phyloP scores from a whole-genome alignment of 2,888 invertebrate species.

The Acheta domesticus region DNA sequence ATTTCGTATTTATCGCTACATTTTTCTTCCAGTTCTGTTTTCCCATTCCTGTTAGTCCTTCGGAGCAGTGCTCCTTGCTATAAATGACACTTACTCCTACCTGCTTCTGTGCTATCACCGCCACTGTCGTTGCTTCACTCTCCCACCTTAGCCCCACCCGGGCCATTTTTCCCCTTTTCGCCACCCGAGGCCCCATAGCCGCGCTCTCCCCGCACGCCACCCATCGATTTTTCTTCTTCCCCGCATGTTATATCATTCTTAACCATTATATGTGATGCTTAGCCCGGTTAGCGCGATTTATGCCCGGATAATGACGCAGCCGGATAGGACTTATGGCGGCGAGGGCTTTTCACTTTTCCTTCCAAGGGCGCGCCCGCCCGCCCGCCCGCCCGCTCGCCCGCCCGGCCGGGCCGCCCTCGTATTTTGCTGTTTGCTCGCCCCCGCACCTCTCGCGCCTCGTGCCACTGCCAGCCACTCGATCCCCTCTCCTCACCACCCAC shows the following conservation, averaged over 20 bases:
- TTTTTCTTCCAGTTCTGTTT: too few relatives aligned
- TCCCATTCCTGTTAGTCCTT: too few relatives aligned
- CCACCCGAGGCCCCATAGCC: not conserved
- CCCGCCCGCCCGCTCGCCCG: not conserved
- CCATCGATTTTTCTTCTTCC: conserved; percentile 7
- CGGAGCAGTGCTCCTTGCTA: too few relatives aligned
- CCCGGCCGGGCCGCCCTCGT: not conserved
- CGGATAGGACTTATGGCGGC: not conserved
- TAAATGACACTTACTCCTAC: too few relatives aligned
- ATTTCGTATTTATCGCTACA: too few relatives aligned
- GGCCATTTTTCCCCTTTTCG: not conserved
- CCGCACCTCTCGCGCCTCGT: not conserved
- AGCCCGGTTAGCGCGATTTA: conserved; percentile 9
- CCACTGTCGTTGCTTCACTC: not conserved
- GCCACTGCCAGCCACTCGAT: not conserved
- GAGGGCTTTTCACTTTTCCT: conserved; percentile 6
- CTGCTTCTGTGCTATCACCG: too few relatives aligned
- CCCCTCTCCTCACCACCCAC: not conserved
- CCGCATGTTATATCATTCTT: conserved; percentile 2
- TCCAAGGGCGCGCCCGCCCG: not conserved
- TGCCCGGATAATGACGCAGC: not conserved
- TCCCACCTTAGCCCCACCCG: not conserved
- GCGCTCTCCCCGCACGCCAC: not conserved
- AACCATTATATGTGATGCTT: conserved; percentile 7
- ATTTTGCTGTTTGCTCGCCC: not conserved